Evolutionary conservation across 2,888 invertebrate species (phyloP), one percentile per base, ranked within the genome.

Genomic region (Erynnis tages): DNA sequence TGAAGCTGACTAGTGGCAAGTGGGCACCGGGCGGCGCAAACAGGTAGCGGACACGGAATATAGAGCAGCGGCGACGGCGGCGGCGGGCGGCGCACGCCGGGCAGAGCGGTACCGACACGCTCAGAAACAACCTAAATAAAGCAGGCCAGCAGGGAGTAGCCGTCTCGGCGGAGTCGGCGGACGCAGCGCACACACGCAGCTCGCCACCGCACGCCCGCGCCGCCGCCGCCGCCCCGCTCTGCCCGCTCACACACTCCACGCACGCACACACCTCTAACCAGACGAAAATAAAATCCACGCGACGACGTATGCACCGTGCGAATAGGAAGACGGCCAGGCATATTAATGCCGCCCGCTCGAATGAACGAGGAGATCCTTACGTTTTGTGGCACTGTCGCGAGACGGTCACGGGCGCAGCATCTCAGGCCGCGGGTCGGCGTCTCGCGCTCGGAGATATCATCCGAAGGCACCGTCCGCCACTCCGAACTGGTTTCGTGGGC

Each of bases 401-500:
- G 84, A 86, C 85, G 82, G 85, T 89, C 87, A 89, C 86, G 86
- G 83, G 73, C 80, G 80, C 84, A 84, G 85, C 88, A 89, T 89
- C 81, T 74, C 88, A 82, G 82, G 83, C 82, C 78, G 76, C 76
- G 72, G 80, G 71, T 79, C 76, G 75, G 73, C 79, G 75, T 71
- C 71, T 68, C 63, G 76, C 73, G 70, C 73, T 69, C 73, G 69
- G 73, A 71, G 76, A 77, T 79, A 79, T 79, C 83, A 84, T 85
- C 83, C 82, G 74, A 81, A 76, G 77, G 73, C 74, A 70, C 72
- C 73, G 75, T 73, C 69, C 66, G 69, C 61, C 75, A 76, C 82
- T 72, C 69, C 69, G 77, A 83, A 84, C 84, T 79, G 82, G 83
- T 82, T 82, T 72, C 67, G 71, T 69, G 67, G 71, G 76, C 70